These are phyloP conservation scores for Trachymyrmex septentrionalis DNA, from an alignment of 1,140 invertebrate species.

Conservation along the genomic window DNA sequence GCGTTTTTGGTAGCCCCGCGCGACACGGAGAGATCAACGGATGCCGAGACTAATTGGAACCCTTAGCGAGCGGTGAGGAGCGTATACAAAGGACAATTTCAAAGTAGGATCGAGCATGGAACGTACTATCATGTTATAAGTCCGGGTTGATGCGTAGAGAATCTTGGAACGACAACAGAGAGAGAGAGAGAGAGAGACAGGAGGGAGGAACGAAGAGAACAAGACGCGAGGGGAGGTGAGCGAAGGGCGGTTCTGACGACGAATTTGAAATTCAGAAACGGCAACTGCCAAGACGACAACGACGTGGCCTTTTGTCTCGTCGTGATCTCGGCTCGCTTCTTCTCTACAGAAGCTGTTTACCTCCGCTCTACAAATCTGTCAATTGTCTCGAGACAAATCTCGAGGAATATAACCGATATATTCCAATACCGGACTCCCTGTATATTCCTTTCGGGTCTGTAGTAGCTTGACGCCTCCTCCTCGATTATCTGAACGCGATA, in stretches of 20 bases:
- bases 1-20: constrained; percentile 81
- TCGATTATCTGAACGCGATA: constrained; percentile 44
- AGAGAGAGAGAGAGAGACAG: background rate
- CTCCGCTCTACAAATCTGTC: constrained; percentile 85
- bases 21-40: constrained; percentile 79
- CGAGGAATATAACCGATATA: constrained; percentile 77
- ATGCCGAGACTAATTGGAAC: constrained; percentile 86
- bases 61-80: constrained; percentile 80
- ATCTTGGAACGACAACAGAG: constrained; percentile 30
- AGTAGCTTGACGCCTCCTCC: background rate
- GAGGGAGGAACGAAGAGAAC: constrained; percentile 25
- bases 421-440: constrained; percentile 57
- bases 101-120: constrained; percentile 35
- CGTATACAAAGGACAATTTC: constrained; percentile 69
- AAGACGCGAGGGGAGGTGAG: constrained; percentile 16
- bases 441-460: background rate
- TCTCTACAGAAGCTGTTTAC: constrained; percentile 68
- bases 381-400: constrained; percentile 85
- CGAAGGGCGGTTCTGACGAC: constrained; percentile 48
- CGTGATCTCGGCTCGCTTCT: constrained; percentile 61
- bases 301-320: constrained; percentile 82
- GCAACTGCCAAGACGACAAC: constrained; percentile 59
- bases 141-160: constrained; percentile 49
- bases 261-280: constrained; percentile 86
- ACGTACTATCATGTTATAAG: constrained; percentile 47